These are phyloP conservation scores for Patiria pectinifera DNA, from an alignment of 53 echinoderm and acorn worm species.

Conservation along the genomic window DNA sequence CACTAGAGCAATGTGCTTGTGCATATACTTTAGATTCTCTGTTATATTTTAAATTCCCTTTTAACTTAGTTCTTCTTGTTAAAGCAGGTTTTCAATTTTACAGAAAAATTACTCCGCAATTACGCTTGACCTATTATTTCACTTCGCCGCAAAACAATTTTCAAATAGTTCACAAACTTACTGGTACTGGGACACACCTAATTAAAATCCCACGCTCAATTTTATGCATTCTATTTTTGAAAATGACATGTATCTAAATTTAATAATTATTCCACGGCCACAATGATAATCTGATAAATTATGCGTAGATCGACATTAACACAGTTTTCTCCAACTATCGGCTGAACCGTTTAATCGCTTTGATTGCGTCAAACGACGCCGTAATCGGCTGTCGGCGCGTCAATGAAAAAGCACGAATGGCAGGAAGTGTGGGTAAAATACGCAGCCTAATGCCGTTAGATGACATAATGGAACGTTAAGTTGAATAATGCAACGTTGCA, in stretches of 20 bases:
- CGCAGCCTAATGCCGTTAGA: constrained; percentile 9
- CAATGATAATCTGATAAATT: constrained; percentile 26
- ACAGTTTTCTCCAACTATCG: neutral
- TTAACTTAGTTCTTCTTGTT: too few species aligned
- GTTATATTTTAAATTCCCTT: too few species aligned
- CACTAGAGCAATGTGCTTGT: too few species aligned
- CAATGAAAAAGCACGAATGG: constrained; percentile 9
- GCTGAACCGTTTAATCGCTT: neutral
- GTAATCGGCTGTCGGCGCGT: constrained; percentile 42
- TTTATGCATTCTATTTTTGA: neutral
- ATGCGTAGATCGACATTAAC: neutral
- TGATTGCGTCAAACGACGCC: neutral
- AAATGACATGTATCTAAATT: neutral
- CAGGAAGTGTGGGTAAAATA: constrained; percentile 14
- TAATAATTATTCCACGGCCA: neutral
- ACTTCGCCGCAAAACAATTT: neutral
- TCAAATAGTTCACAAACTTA: neutral
- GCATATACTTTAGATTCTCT: too few species aligned
- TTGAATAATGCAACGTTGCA: neutral
- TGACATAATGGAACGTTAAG: neutral
- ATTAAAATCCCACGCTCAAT: neutral
- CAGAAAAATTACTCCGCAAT: neutral
- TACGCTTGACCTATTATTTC: neutral
- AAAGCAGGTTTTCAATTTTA: too few species aligned
- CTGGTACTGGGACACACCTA: neutral